These are phyloP conservation scores for Autographa gamma DNA, from an alignment of 2,888 invertebrate genomes.

Conservation along the genomic window DNA sequence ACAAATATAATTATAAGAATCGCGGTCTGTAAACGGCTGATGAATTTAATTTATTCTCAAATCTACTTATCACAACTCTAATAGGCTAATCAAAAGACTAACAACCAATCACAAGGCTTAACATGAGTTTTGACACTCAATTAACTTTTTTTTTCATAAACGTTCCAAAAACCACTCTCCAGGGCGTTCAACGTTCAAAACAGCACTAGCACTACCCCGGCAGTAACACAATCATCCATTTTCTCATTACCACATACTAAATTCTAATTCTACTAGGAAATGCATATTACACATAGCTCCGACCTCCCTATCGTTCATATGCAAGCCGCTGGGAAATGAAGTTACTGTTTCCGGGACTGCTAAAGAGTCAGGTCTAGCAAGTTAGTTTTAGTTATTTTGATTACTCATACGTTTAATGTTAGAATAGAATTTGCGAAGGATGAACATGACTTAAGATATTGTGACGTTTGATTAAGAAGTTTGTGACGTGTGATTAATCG, in stretches of 20 bases:
- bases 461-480: not conserved
- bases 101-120: too few species aligned
- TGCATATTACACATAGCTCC: not conserved
- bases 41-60: too few species aligned
- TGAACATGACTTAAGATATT: not conserved
- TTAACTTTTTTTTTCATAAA: too few species aligned
- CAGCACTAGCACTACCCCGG: too few species aligned
- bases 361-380: conserved; percentile 12
- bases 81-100: too few species aligned
- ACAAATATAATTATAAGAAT: too few species aligned
- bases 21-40: too few species aligned
- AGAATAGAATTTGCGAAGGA: not conserved
- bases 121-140: too few species aligned
- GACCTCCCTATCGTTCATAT: conserved; percentile 15
- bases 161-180: too few species aligned
- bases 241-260: conserved; percentile 1
- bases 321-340: conserved; percentile 23
- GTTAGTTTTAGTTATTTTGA: conserved; percentile 10
- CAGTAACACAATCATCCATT: not conserved
- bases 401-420: conserved; percentile 10
- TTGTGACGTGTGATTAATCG: not conserved
- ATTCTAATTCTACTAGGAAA: not conserved
- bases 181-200: too few species aligned
- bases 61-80: too few species aligned
- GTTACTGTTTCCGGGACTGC: conserved; percentile 9